Conservation (phyloP, 2,797 vertebrate species). For the Pipistrellus pipistrellus region DNA sequence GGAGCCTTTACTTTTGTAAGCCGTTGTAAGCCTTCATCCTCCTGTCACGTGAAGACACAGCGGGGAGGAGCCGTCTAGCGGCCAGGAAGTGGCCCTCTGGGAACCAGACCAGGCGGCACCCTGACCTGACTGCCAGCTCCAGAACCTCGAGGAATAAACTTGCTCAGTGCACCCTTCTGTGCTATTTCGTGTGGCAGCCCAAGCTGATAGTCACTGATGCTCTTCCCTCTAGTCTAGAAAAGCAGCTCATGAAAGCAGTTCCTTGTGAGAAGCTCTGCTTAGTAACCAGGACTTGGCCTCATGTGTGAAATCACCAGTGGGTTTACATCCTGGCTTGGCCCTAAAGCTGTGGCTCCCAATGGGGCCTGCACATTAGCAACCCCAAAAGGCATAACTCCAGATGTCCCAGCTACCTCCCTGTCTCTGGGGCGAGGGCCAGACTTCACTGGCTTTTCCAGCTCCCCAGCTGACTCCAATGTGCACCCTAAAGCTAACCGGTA, state of each 20-base stretch:
- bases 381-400: background rate
- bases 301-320: background rate
- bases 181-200: accelerated
- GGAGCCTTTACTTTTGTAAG: background rate
- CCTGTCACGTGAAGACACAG: background rate
- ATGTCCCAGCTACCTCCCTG: background rate
- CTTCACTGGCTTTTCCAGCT: no score
- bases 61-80: accelerated
- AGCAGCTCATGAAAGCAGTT: background rate
- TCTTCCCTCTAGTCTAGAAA: background rate
- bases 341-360: background rate
- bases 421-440: background rate
- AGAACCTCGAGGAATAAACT: background rate
- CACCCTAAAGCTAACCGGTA: background rate
- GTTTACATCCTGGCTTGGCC: accelerated
- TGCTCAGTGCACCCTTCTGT: background rate
- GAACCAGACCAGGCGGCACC: accelerated
- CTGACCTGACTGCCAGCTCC: background rate
- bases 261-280: background rate
- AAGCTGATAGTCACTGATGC: background rate
- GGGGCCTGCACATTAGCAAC: background rate
- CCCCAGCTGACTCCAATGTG: accelerated
- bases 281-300: background rate
- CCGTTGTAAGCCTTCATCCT: background rate
- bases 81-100: no score